Evolutionary conservation across 2,797 vertebrate species (phyloP).

Genomic region (Sciaenops ocellatus): DNA sequence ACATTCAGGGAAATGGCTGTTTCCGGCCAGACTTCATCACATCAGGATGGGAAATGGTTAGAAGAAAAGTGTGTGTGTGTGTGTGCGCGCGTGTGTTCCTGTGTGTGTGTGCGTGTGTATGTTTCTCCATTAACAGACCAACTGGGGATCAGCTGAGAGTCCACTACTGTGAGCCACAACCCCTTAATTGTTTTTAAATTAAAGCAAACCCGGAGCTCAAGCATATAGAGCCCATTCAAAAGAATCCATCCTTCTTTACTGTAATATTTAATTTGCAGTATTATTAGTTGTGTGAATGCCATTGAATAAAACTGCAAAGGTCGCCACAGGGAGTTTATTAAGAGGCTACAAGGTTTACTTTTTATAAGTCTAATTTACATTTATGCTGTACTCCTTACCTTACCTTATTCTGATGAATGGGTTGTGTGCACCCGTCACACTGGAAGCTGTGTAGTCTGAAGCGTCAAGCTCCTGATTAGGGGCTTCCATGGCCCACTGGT

Average conservation of each 20-base stretch:
- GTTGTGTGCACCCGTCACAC: constrained; percentile 5
- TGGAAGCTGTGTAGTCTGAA: constrained; percentile 6
- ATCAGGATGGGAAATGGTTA: constrained; percentile 77
- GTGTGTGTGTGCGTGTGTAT: constrained; percentile 12
- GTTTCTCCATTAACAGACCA: constrained; percentile 47
- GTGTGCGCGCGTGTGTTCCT: constrained; percentile 17
- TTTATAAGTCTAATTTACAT: constrained; percentile 3
- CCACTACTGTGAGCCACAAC: constrained; percentile 39
- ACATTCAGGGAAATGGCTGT: constrained; percentile 83
- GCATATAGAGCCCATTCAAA: constrained; percentile 14
- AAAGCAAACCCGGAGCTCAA: constrained; percentile 5
- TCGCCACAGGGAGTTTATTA: constrained; percentile 9
- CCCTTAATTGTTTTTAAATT: constrained; percentile 60
- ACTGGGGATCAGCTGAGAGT: constrained; percentile 49
- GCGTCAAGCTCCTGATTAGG: constrained; percentile 1
- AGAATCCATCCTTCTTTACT: neutral
- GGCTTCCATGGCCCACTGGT: constrained; percentile 6
- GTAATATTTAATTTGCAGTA: constrained; percentile 20
- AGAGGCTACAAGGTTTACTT: constrained; percentile 14
- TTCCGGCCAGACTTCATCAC: constrained; percentile 83
- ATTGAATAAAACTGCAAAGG: neutral
- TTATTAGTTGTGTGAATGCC: neutral
- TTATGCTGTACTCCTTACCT: neutral
- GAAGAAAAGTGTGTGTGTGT: constrained; percentile 50
- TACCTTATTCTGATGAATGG: neutral